phyloP scores from a whole-genome alignment of 2,113 vertebrate genomes.

The Rostratula benghalensis region DNA sequence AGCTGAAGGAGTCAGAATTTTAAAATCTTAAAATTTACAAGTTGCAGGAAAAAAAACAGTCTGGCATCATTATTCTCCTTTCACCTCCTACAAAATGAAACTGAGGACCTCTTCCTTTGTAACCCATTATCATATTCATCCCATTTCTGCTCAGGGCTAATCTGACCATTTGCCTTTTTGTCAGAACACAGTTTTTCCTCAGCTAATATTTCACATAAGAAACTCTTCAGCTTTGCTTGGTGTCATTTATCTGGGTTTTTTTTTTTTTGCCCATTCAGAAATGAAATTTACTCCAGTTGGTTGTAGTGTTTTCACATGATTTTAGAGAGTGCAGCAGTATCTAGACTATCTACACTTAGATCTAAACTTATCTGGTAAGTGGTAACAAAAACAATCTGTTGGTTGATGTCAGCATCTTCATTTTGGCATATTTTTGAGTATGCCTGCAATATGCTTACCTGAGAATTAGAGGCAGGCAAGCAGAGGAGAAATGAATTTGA shows the following conservation, averaged over 20 bases:
- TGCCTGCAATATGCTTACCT: not conserved
- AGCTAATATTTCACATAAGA: not conserved
- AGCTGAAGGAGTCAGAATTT: not conserved
- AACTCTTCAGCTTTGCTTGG: not conserved
- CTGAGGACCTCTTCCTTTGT: not conserved
- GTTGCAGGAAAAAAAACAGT: not conserved
- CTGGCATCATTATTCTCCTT: not conserved
- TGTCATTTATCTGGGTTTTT: not conserved
- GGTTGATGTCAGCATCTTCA: not conserved
- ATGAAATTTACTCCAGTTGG: not conserved
- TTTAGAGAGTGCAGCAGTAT: not conserved
- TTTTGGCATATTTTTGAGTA: not conserved
- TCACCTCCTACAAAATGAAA: not conserved
- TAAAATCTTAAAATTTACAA: not conserved
- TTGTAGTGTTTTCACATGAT: not conserved
- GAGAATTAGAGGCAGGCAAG: not conserved
- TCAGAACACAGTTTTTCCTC: not conserved
- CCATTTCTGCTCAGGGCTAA: not conserved
- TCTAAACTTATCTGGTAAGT: not conserved
- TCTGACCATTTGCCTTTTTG: not conserved
- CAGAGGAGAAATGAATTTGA: not conserved
- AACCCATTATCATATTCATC: not conserved
- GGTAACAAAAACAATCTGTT: not conserved
- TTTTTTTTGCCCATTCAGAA: not conserved
- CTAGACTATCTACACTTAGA: not conserved